Conservation (phyloP, 2,888 invertebrate species). For the Andrena hattorfiana region DNA sequence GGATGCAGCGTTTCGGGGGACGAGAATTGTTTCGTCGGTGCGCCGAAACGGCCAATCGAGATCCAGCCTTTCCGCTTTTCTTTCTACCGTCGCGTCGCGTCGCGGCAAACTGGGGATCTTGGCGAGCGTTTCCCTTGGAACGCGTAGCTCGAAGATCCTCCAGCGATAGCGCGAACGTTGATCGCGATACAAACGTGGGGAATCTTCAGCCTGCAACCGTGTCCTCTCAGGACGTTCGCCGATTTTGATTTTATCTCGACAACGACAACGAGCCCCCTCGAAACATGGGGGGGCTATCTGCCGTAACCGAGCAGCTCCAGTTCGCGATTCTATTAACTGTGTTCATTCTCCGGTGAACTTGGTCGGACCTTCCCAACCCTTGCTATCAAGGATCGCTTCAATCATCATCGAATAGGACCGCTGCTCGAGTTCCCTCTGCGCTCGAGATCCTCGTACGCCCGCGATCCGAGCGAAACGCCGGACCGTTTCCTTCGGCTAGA, state of each 20-base stretch:
- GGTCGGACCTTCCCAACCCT: background rate
- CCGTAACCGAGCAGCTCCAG: slow-evolving; percentile 9
- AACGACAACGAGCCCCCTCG: slow-evolving; percentile 9
- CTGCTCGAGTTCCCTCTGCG: background rate
- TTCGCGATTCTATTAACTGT: slow-evolving; percentile 35
- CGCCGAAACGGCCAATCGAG: slow-evolving; percentile 17
- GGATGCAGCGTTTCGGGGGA: background rate
- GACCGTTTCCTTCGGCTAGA: no score
- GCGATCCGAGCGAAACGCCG: no score
- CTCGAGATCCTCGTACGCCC: no score
- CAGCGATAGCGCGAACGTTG: background rate
- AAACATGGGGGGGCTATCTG: background rate
- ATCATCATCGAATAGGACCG: background rate
- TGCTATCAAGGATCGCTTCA: background rate
- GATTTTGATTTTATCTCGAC: slow-evolving; percentile 4
- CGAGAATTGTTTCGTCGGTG: slow-evolving; percentile 12
- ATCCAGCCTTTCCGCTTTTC: slow-evolving; percentile 10
- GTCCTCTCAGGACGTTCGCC: background rate
- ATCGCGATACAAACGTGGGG: background rate
- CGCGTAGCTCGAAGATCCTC: background rate
- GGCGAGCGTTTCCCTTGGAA: slow-evolving; percentile 2
- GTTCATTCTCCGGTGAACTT: slow-evolving; percentile 26
- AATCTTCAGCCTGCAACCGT: background rate
- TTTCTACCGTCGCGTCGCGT: slow-evolving; percentile 2
- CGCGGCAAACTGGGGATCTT: background rate